These are phyloP conservation scores for Caenorhabditis drosophilae DNA, from an alignment of 2,888 invertebrate genomes.

Conservation along the genomic window DNA sequence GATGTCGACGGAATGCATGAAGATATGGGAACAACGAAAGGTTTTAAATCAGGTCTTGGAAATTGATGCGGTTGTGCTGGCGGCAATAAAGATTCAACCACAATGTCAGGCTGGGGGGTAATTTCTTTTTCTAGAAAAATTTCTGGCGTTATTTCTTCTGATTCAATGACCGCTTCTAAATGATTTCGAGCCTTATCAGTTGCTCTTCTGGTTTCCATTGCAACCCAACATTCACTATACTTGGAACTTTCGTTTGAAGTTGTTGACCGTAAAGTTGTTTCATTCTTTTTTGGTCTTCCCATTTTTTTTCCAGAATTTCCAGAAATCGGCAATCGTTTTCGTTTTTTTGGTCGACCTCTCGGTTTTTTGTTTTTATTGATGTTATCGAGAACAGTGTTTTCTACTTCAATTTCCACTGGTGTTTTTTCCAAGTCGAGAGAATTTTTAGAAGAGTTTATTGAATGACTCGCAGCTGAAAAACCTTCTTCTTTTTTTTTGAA, in stretches of 20 bases:
- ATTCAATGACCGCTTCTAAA: too few species aligned
- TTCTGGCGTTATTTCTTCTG: too few species aligned
- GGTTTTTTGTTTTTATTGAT: neutral
- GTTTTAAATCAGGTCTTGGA: slow-evolving; percentile 3
- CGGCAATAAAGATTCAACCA: neutral
- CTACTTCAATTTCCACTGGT: neutral
- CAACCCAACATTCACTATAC: too few species aligned
- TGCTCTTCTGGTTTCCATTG: too few species aligned
- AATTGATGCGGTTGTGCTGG: slow-evolving; percentile 3
- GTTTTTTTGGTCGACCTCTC: neutral
- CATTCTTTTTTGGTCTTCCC: too few species aligned
- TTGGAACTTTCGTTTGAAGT: too few species aligned
- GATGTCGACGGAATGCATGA: too few species aligned
- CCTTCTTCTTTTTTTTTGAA: neutral
- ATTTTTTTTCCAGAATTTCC: too few species aligned
- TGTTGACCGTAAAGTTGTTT: too few species aligned
- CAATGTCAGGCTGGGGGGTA: neutral
- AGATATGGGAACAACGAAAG: neutral
- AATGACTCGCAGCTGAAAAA: neutral
- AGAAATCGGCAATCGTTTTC: neutral
- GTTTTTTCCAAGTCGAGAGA: too few species aligned
- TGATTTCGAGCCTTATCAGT: too few species aligned
- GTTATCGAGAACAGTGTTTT: neutral
- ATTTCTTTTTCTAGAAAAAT: too few species aligned
- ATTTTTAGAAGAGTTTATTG: neutral